Conservation (phyloP, 2,113 vertebrate species). For the Choloepus hoffmanni region DNA sequence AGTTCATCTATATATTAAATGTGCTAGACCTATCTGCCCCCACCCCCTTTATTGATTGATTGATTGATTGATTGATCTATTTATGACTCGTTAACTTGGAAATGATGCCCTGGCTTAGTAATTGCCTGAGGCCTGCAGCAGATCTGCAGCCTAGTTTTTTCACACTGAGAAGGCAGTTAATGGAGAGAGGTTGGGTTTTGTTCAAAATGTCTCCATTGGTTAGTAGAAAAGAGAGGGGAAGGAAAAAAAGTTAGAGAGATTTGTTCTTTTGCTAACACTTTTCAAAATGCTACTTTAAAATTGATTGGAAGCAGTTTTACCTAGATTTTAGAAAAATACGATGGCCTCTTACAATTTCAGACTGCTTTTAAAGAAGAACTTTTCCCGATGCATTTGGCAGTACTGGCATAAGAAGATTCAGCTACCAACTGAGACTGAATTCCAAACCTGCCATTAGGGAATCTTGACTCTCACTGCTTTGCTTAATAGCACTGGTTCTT, state of each 20-base stretch:
- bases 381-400: not conserved
- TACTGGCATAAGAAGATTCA: not conserved
- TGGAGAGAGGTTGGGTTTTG: conserved; percentile 58
- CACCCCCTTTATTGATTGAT: not conserved
- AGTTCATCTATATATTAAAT: conserved; percentile 84
- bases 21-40: conserved; percentile 69
- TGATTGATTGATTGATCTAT: no score
- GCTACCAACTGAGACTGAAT: not conserved
- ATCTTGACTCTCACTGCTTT: not conserved
- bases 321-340: not conserved
- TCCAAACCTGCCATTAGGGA: not conserved
- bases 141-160: conserved; percentile 76
- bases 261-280: conserved; percentile 53
- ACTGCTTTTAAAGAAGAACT: not conserved
- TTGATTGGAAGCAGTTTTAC: conserved; percentile 2
- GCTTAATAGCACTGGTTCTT: not conserved
- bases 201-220: conserved; percentile 65
- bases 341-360: not conserved
- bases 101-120: conserved; percentile 76
- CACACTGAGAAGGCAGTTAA: conserved; percentile 67
- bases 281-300: not conserved
- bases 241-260: conserved; percentile 23
- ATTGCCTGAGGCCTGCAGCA: conserved; percentile 70
- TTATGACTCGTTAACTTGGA: conserved; percentile 81
- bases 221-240: conserved; percentile 54